Conservation (phyloP, 1,140 invertebrate genomes). For the Monomorium pharaonis region DNA sequence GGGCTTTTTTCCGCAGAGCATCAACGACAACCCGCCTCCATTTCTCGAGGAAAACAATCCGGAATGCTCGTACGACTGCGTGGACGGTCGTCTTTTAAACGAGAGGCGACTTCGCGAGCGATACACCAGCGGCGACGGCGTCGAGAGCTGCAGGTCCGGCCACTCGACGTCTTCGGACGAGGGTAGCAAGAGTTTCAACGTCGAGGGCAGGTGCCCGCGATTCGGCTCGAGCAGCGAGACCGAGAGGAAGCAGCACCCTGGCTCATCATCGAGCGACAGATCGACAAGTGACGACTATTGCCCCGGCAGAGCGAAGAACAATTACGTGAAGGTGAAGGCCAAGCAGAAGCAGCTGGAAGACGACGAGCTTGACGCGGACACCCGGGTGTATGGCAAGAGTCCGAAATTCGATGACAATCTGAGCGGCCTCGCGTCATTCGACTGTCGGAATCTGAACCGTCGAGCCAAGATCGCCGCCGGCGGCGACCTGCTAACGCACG, state of each 20-base stretch:
- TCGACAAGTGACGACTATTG: conserved; percentile 67
- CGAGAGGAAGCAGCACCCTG: conserved; percentile 75
- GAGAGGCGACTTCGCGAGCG: conserved; percentile 64
- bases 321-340: conserved; percentile 75
- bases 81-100: conserved; percentile 75
- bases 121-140: conserved; percentile 36
- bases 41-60: conserved; percentile 75
- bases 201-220: conserved; percentile 68
- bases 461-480: conserved; percentile 46
- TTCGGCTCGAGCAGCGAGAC: conserved; percentile 80
- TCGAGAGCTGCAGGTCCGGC: conserved; percentile 70
- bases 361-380: conserved; percentile 79
- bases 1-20: conserved; percentile 80
- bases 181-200: conserved; percentile 71
- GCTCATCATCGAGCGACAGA: conserved; percentile 77
- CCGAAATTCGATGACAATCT: conserved; percentile 83
- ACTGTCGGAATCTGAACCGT: conserved; percentile 65
- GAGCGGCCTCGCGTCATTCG: conserved; percentile 62
- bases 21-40: conserved; percentile 69
- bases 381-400: conserved; percentile 82
- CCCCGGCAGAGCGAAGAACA: conserved; percentile 71
- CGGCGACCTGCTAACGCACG: conserved; percentile 51
- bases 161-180: conserved; percentile 79
- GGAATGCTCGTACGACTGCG: conserved; percentile 76
- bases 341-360: conserved; percentile 82